Base-by-base conservation (phyloP, 2,888 invertebrate genomes). In the Lepas anatifera region DNA sequence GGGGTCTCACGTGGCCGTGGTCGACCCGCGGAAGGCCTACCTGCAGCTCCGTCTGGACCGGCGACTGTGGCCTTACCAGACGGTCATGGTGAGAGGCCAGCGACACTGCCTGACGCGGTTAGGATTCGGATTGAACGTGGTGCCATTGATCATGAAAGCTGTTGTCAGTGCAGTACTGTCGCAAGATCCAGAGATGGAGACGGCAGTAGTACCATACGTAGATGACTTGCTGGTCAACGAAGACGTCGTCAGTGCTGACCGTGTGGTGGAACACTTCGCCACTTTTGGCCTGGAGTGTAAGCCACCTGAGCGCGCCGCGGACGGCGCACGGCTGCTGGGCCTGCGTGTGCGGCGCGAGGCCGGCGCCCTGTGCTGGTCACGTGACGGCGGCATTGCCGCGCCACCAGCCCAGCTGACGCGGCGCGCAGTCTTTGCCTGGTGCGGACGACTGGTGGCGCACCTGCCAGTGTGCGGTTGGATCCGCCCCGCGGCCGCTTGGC, bases 191-290 rank as follows among this genome's bases (percentile, higher is more conserved):
- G 35, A 11, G 22, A n/a, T 69, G 6, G 22, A 32, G 32, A 10
- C 41, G 13, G 69, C 39, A 25, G 67, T 68, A 13, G 63, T 41
- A 18, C 48, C 71, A 7, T 68, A 69, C 69, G 68, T 70, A 8
- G 68, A 71, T n/a, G 63, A 69, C 43, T 41, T 71, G 27, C 35
- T 69, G 10, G 71, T 71, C 18, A 64, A 69, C n/a, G 69, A 69
- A 37, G 29, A 63, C 27, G 18, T 71, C 41, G 67, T 68, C 8
- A 35, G 35, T n/a, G 69, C 68, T 37, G 52, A 32, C 10, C 22
- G n/a, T 0, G 70, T 69, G 3, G 29, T 63, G 29, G 39, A 22
- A 22, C 69, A 69, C 27, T 66, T 70, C 11, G 37, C 35, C 6
- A 22, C 4, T 1, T 70, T 35, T 46, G 68, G 70, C n/a, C n/a